Base-by-base conservation (phyloP, 1,140 invertebrate species). In the Popillia japonica region DNA sequence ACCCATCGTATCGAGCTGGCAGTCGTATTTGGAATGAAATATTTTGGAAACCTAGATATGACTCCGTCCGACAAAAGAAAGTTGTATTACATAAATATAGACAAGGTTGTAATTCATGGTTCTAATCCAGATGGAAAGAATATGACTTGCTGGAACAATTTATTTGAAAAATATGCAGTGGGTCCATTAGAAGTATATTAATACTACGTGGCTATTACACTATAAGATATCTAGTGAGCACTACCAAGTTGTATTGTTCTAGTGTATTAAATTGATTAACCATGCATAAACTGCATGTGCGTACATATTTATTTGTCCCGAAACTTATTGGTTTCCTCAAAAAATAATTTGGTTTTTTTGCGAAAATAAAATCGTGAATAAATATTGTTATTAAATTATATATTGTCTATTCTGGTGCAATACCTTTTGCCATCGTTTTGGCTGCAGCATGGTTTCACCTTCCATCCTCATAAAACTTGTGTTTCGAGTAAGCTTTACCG, bases 81-180 rank as follows among this genome's bases (percentile, higher is more conserved):
- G 22, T 68, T 68, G 6, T 34, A 68, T 11, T 68, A 68, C 61
- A 68, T 68, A 8, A 23, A 68, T 11, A 68, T 68, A 68, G 61
- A 68, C 27, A 68, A 10, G 11, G 22, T 11, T 9, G 27, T 34
- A 0, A 34, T 11, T 9, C 4, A 0, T 23, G 61, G 61, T 2
- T 9, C 3, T 27, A 23, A 68, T 68, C 61, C 61, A 68, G 20
- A 68, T 14, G 27, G 6, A 0, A 22, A 8, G 7, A 68, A 34
- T 22, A 23, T 68, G 20, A 68, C 20, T 9, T 68, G 27, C 61
- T 68, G 61, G 61, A 34, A 27, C 6, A 14, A 68, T 68, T 27
- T 68, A 68, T 68, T 23, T 7, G 7, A 10, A 8, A 68, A 68
- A 68, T 68, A 68, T 34, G 61, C 20, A 27, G 27, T 22, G 17